Conservation (phyloP, 1,140 invertebrate species). For the Apis laboriosa region DNA sequence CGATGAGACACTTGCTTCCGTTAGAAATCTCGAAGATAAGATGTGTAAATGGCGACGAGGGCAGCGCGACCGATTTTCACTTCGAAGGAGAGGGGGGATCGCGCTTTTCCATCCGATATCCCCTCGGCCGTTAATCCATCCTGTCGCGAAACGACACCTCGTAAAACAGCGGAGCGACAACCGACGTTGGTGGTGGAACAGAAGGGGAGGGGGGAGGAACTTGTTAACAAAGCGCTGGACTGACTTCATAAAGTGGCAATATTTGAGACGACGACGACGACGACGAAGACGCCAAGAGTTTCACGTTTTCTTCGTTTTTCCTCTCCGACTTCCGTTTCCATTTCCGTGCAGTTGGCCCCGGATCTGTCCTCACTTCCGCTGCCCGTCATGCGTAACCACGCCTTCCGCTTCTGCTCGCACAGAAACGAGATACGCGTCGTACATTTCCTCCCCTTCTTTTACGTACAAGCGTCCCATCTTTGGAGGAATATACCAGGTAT, state of each 20-base stretch:
- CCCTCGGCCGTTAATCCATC: slow-evolving; percentile 1
- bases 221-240: slow-evolving; percentile 31
- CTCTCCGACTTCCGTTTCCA: slow-evolving; percentile 10
- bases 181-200: neutral
- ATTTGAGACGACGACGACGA: neutral
- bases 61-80: neutral
- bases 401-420: too few relatives aligned
- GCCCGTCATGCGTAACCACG: neutral
- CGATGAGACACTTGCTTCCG: slow-evolving; percentile 6
- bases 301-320: slow-evolving; percentile 43
- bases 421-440: too few relatives aligned
- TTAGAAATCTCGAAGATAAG: slow-evolving; percentile 17
- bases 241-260: slow-evolving; percentile 35
- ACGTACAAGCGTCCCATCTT: too few relatives aligned
- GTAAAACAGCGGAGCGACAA: neutral
- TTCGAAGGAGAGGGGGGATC: too few relatives aligned
- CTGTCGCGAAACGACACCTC: neutral
- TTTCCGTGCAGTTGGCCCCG: slow-evolving; percentile 14
- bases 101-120: neutral
- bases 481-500: too few relatives aligned
- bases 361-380: neutral
- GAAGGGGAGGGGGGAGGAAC: slow-evolving; percentile 23
- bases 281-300: neutral
- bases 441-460: too few relatives aligned
- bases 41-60: neutral